A percentile compares a stretch with the other conserved stretches of the same genome.
Evolutionary conservation across 92 coral and sea anemone species (phyloP).

Genomic region (Porites lobata): DNA sequence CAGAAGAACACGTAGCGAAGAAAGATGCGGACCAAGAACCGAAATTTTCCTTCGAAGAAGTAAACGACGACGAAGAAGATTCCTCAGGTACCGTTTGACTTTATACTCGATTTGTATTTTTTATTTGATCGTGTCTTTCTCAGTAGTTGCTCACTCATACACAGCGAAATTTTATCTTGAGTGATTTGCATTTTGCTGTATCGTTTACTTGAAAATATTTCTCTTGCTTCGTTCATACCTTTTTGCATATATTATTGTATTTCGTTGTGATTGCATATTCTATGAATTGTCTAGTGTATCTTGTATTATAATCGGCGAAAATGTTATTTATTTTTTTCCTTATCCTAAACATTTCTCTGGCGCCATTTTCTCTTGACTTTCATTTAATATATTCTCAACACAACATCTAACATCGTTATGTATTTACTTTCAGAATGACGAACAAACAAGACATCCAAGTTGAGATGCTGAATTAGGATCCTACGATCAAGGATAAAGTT

Average conservation of each 20-base stretch:
- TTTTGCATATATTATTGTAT: too few relatives aligned
- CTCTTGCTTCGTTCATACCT: too few relatives aligned
- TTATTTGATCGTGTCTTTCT: not conserved
- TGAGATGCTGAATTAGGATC: not conserved
- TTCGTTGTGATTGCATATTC: not conserved
- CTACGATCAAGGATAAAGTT: not conserved
- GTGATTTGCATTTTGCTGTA: too few relatives aligned
- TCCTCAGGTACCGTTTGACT: not conserved
- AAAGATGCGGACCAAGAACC: not conserved
- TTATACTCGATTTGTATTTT: not conserved
- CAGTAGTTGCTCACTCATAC: not conserved
- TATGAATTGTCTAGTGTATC: not conserved
- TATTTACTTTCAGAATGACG: conserved; percentile 34
- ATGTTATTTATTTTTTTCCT: not conserved
- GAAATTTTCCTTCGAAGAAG: conserved; percentile 44
- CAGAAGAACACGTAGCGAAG: not conserved
- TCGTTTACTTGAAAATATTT: too few relatives aligned
- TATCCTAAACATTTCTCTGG: not conserved
- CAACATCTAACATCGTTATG: not conserved
- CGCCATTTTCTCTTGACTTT: not conserved
- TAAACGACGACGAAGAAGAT: conserved; percentile 33
- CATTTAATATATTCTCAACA: not conserved
- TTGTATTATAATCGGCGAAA: not conserved
- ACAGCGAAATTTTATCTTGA: too few relatives aligned
- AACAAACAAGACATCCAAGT: not conserved